Conservation (phyloP, 2,113 vertebrate species). For the Brachypodius melanocephalos region DNA sequence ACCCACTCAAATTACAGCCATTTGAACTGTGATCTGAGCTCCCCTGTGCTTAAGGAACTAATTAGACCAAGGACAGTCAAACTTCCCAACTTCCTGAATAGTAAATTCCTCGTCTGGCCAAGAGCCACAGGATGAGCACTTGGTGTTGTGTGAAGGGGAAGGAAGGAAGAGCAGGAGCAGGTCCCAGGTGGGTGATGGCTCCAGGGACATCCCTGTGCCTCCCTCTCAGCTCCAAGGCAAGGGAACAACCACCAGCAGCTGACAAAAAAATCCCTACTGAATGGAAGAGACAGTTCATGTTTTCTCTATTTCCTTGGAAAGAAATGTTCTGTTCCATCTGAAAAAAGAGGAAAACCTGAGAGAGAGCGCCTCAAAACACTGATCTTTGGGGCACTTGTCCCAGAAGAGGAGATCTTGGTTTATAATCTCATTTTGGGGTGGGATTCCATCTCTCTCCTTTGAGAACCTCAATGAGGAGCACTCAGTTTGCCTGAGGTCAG, state of each 20-base stretch:
- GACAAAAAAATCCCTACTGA: neutral
- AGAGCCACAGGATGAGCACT: neutral
- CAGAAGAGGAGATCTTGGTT: neutral
- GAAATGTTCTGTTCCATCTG: neutral
- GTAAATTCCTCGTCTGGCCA: neutral
- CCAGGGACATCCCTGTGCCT: neutral
- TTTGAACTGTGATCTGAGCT: slow-evolving; percentile 30
- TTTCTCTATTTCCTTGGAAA: neutral
- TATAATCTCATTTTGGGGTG: neutral
- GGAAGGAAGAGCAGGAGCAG: neutral
- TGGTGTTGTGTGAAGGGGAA: neutral
- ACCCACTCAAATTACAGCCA: slow-evolving; percentile 20
- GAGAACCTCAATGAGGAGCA: neutral
- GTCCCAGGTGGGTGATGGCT: neutral
- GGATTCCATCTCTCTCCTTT: neutral
- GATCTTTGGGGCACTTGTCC: neutral
- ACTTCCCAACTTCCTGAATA: neutral
- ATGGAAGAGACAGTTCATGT: neutral
- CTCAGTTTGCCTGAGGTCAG: neutral
- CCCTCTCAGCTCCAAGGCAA: neutral
- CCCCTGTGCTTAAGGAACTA: slow-evolving; percentile 17
- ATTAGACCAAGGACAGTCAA: slow-evolving; percentile 34
- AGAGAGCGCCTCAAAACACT: neutral
- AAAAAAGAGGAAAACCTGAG: neutral
- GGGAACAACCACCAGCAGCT: neutral